Conservation (phyloP, 2,113 vertebrate species). For the Alethe castanea region DNA sequence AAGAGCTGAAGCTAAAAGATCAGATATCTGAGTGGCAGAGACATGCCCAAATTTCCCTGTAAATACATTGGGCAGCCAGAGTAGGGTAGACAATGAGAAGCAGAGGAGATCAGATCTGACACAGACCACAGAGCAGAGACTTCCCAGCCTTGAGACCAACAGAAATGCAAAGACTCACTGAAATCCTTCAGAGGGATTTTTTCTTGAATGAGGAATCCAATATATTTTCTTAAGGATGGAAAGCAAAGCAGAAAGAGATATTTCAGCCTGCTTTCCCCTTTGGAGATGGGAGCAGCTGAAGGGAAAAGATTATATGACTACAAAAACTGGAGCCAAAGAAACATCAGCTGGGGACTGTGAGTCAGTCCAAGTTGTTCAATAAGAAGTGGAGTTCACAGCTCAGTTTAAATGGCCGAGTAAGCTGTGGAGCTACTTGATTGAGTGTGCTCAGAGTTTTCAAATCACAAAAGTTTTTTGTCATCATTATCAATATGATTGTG, state of each 20-base stretch:
- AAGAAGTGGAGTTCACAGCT: neutral
- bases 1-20: neutral
- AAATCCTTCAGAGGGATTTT: neutral
- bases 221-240: neutral
- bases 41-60: neutral
- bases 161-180: neutral
- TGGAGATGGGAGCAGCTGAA: neutral
- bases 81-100: neutral
- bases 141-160: neutral
- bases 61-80: neutral
- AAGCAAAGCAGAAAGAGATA: neutral
- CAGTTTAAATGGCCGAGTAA: neutral
- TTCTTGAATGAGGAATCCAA: neutral
- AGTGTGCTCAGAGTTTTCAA: neutral
- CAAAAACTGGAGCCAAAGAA: neutral
- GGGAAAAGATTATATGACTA: neutral
- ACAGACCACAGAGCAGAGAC: rapidly evolving
- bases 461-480: neutral
- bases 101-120: neutral
- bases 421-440: neutral
- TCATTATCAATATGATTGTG: neutral
- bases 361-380: neutral
- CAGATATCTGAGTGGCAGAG: neutral
- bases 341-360: neutral
- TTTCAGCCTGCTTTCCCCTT: neutral